These are phyloP conservation scores for Cichlasoma orientale DNA, from an alignment of 2,797 vertebrate species.

Conservation along the genomic window DNA sequence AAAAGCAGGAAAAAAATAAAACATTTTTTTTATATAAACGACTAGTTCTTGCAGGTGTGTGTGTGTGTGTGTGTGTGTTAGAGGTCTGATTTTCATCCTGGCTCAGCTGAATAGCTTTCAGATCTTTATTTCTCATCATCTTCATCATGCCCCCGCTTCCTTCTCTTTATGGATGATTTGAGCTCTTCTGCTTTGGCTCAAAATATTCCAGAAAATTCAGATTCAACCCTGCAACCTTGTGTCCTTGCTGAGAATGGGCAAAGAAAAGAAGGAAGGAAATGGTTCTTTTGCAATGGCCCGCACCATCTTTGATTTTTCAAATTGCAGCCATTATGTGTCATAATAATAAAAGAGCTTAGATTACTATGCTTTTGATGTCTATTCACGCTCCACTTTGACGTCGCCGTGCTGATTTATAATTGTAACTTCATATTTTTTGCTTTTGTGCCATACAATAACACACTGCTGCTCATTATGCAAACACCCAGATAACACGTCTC, in stretches of 20 bases:
- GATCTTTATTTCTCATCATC: constrained; percentile 11
- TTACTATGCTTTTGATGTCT: constrained; percentile 54
- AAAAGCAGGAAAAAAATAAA: too few species aligned
- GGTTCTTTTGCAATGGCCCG: constrained; percentile 43
- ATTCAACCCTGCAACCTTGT: constrained; percentile 20
- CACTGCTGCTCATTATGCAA: constrained; percentile 36
- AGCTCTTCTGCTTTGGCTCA: constrained; percentile 19
- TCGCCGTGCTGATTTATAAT: constrained; percentile 28
- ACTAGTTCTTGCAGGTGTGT: constrained; percentile 15
- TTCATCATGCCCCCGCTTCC: constrained; percentile 44
- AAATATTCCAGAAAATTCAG: constrained; percentile 27
- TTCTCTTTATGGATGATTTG: constrained; percentile 32
- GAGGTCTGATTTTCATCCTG: neutral
- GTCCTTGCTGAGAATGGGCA: neutral
- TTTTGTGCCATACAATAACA: constrained; percentile 21
- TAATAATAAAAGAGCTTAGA: constrained; percentile 53
- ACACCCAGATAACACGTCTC: constrained; percentile 33
- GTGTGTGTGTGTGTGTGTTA: too few species aligned
- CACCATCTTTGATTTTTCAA: constrained; percentile 65
- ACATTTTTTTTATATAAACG: too few species aligned
- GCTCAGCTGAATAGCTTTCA: neutral
- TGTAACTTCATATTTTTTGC: constrained; percentile 24
- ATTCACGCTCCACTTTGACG: constrained; percentile 44
- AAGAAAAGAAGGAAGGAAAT: constrained; percentile 38
- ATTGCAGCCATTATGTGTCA: constrained; percentile 60